These are phyloP conservation scores for Leptinotarsa undecemlineata DNA, from an alignment of 1,140 invertebrate genomes.

Conservation along the genomic window DNA sequence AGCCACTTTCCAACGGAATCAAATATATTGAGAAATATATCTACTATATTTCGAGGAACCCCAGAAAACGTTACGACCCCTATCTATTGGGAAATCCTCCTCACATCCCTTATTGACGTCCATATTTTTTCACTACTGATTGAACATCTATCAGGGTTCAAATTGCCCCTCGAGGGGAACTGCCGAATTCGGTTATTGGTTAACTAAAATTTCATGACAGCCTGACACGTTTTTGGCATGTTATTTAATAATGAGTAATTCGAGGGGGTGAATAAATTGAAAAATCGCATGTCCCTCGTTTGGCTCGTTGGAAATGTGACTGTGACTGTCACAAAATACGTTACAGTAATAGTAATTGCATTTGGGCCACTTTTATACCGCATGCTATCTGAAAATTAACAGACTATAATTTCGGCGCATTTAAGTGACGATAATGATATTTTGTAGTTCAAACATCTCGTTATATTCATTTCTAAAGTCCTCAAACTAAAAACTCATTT, in stretches of 20 bases:
- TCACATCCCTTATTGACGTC: conserved; percentile 4
- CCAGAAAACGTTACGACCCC: background rate
- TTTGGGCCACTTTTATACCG: too few relatives aligned
- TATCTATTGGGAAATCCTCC: background rate
- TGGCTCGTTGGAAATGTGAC: conserved; percentile 10
- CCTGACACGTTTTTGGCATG: conserved; percentile 27
- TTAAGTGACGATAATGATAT: too few relatives aligned
- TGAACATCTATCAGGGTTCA: conserved; percentile 11
- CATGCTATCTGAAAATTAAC: too few relatives aligned
- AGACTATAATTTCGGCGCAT: too few relatives aligned
- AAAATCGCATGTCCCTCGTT: conserved; percentile 20
- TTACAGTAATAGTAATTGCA: conserved; percentile 8
- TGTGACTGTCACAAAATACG: conserved; percentile 6
- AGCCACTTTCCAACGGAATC: too few relatives aligned
- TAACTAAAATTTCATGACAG: conserved; percentile 28
- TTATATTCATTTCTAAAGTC: too few relatives aligned
- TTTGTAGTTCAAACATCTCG: too few relatives aligned
- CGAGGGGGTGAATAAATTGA: conserved; percentile 28
- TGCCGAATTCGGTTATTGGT: conserved; percentile 25
- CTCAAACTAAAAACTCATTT: too few relatives aligned
- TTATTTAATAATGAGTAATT: conserved; percentile 29
- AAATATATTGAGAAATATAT: too few relatives aligned
- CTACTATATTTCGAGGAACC: too few relatives aligned
- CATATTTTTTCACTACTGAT: conserved; percentile 25
- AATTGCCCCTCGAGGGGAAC: conserved; percentile 25